Evolutionary conservation across 2,888 invertebrate genomes (phyloP).

Genomic region (Zele albiditarsus): DNA sequence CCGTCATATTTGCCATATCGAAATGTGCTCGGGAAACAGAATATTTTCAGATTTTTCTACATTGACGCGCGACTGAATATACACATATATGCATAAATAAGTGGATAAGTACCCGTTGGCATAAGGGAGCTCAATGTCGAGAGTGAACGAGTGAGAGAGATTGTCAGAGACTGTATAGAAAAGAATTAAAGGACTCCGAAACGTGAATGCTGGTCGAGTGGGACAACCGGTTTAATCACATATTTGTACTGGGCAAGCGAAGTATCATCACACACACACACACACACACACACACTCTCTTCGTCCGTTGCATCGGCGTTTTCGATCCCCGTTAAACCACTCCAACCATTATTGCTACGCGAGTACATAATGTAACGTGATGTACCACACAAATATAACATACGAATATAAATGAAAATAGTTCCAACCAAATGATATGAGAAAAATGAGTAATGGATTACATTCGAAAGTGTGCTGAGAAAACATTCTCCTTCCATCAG

Average conservation of each 20-base stretch:
- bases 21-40: constrained; percentile 5
- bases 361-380: background rate
- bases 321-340: constrained; percentile 57
- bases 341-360: background rate
- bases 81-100: no score
- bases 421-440: no score
- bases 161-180: constrained; percentile 38
- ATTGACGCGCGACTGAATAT: background rate
- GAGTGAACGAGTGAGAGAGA: constrained; percentile 19
- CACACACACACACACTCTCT: background rate
- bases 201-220: constrained; percentile 53
- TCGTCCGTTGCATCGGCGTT: constrained; percentile 32
- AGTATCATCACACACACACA: background rate
- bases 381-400: background rate
- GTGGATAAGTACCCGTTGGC: background rate
- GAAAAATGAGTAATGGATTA: no score
- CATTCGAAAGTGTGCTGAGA: constrained; percentile 38
- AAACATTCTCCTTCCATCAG: no score
- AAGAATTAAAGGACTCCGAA: constrained; percentile 49
- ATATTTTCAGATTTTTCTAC: constrained; percentile 12
- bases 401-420: background rate
- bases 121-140: background rate
- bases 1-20: no score
- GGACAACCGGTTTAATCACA: constrained; percentile 67
- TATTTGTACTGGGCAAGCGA: constrained; percentile 62